Percentiles rank a stretch among this genome's conserved stretches.
Evolutionary conservation across 2,888 invertebrate genomes (phyloP).

Genomic region (Pachliopta kotzebuea): DNA sequence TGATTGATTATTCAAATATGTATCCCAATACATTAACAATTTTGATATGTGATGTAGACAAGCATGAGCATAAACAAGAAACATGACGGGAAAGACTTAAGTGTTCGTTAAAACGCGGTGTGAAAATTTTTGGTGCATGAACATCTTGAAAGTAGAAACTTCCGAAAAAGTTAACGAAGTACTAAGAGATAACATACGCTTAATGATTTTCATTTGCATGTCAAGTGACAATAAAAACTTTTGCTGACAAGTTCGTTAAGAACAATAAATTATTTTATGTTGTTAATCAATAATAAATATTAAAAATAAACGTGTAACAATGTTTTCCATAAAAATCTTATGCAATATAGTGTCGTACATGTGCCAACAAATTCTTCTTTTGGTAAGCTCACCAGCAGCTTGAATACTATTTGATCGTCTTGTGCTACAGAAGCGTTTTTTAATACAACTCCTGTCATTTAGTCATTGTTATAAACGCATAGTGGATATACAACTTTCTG

Average conservation of each 20-base stretch:
- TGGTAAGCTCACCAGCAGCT: too few species aligned
- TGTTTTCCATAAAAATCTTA: too few species aligned
- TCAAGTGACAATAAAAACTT: not conserved
- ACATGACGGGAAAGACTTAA: conserved; percentile 20
- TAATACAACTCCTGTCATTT: too few species aligned
- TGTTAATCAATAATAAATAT: too few species aligned
- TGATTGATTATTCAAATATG: not conserved
- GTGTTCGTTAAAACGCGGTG: conserved; percentile 25
- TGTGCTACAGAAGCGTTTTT: too few species aligned
- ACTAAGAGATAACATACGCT: conserved; percentile 20
- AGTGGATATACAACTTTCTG: too few species aligned
- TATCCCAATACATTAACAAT: not conserved
- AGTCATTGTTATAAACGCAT: too few species aligned
- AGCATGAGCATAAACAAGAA: conserved; percentile 4
- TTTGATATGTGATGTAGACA: not conserved
- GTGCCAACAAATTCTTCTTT: too few species aligned
- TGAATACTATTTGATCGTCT: too few species aligned
- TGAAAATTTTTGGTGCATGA: conserved; percentile 22
- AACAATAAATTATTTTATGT: too few species aligned
- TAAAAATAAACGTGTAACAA: too few species aligned
- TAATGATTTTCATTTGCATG: conserved; percentile 12
- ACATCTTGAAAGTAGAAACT: conserved; percentile 20
- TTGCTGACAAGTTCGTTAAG: not conserved
- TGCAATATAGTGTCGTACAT: too few species aligned
- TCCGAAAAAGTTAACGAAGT: conserved; percentile 17